These are phyloP conservation scores for Paedocypris sp. DNA, from an alignment of 2,113 vertebrate species.

Conservation along the genomic window DNA sequence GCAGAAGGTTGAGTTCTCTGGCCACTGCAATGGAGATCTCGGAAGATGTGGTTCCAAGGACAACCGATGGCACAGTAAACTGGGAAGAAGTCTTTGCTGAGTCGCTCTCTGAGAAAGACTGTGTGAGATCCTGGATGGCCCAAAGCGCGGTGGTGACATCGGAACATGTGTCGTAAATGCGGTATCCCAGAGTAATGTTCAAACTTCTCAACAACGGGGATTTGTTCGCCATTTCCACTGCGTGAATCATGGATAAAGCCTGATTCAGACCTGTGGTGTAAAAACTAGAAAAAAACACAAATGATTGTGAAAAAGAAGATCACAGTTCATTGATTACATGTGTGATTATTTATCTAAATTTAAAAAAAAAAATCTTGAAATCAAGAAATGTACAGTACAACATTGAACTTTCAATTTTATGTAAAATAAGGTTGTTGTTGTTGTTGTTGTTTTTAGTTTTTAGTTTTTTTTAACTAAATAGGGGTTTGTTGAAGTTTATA, in stretches of 20 bases:
- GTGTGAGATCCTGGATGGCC: constrained; percentile 56
- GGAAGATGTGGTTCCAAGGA: constrained; percentile 64
- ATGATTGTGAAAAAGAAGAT: neutral
- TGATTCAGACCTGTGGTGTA: constrained; percentile 53
- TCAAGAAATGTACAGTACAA: no score
- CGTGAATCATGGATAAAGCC: constrained; percentile 72
- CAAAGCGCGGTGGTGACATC: constrained; percentile 71
- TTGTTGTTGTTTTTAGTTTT: no score
- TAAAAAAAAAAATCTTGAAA: no score
- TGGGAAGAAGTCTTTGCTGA: constrained; percentile 51
- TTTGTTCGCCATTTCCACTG: constrained; percentile 69
- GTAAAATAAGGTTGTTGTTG: no score
- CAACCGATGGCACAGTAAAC: constrained; percentile 49
- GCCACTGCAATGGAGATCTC: constrained; percentile 76
- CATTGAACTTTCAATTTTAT: no score
- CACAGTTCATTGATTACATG: neutral
- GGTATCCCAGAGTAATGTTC: constrained; percentile 71
- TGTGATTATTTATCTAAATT: no score
- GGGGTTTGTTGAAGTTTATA: no score
- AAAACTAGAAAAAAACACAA: constrained; percentile 55
- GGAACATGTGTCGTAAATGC: constrained; percentile 71
- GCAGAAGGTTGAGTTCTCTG: constrained; percentile 65
- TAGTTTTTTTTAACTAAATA: no score
- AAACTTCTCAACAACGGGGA: constrained; percentile 57
- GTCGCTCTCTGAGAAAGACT: constrained; percentile 37